phyloP scores from a whole-genome alignment of 2,797 vertebrate species.

The Psittacula derbiana region DNA sequence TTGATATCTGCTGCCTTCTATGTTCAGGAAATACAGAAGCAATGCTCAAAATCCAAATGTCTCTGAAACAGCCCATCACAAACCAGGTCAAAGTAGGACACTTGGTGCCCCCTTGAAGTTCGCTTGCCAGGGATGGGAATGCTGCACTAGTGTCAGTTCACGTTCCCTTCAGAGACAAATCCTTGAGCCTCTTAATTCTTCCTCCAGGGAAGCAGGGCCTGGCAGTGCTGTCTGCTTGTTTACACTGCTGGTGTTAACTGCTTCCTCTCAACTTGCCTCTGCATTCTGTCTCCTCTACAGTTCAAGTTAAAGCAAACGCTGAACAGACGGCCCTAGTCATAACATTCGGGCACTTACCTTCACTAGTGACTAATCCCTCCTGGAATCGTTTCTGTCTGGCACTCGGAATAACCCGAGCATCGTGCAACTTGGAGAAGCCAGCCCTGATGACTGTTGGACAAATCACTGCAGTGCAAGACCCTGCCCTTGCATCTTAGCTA shows the following conservation, averaged over 20 bases:
- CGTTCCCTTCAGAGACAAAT: conserved; percentile 21
- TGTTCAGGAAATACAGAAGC: conserved; percentile 12
- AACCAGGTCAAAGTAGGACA: conserved; percentile 11
- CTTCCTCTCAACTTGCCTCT: conserved; percentile 59
- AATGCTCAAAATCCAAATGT: background rate
- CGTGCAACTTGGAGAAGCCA: background rate
- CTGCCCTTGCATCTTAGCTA: background rate
- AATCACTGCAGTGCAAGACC: background rate
- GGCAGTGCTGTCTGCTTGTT: conserved; percentile 53
- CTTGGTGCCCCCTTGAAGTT: background rate
- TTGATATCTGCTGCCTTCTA: background rate
- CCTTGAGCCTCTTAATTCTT: conserved; percentile 50
- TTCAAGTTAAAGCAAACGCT: conserved; percentile 26
- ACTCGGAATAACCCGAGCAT: background rate
- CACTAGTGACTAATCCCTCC: conserved; percentile 49
- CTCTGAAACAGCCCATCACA: background rate
- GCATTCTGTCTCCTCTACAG: conserved; percentile 52
- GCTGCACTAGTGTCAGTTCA: background rate
- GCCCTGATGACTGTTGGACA: background rate
- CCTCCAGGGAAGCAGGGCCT: conserved; percentile 44
- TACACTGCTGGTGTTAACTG: conserved; percentile 60
- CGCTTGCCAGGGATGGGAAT: background rate
- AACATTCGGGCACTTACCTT: conserved; percentile 49
- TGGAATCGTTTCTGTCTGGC: conserved; percentile 47
- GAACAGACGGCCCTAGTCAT: conserved; percentile 56